phyloP scores from a whole-genome alignment of 2,113 vertebrate species.

The Blennius ocellaris region DNA sequence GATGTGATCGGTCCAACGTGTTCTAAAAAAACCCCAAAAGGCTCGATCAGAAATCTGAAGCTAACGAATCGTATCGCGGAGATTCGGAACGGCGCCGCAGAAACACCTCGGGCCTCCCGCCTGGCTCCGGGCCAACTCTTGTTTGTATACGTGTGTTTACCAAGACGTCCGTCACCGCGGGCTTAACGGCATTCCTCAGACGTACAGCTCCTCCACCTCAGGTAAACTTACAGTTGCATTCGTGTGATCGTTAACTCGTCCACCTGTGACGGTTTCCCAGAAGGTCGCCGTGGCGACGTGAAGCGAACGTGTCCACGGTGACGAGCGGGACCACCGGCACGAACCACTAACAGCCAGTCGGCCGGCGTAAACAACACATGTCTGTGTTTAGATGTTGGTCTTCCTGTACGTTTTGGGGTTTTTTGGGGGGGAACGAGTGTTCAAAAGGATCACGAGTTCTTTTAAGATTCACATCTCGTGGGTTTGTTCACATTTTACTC shows the following conservation, averaged over 20 bases:
- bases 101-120: no score
- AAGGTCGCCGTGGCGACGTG: slow-evolving; percentile 10
- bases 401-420: background rate
- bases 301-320: slow-evolving; percentile 16
- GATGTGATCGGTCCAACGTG: no score
- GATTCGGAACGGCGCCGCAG: no score
- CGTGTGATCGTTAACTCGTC: slow-evolving; percentile 11
- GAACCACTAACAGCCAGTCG: background rate
- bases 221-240: slow-evolving; percentile 50
- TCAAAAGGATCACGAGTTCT: no score
- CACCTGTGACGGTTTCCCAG: background rate
- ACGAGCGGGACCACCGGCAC: slow-evolving; percentile 53
- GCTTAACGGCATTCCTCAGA: slow-evolving; percentile 56
- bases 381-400: slow-evolving; percentile 16
- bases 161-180: slow-evolving; percentile 42
- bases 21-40: no score
- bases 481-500: no score
- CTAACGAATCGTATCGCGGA: no score
- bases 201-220: slow-evolving; percentile 30
- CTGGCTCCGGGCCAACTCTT: slow-evolving; percentile 38
- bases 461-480: no score
- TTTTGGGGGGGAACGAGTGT: no score
- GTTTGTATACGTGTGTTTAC: slow-evolving; percentile 49
- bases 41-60: no score
- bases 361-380: background rate